Evolutionary conservation across 1,140 invertebrate genomes (phyloP).

Genomic region (Agrilus planipennis): DNA sequence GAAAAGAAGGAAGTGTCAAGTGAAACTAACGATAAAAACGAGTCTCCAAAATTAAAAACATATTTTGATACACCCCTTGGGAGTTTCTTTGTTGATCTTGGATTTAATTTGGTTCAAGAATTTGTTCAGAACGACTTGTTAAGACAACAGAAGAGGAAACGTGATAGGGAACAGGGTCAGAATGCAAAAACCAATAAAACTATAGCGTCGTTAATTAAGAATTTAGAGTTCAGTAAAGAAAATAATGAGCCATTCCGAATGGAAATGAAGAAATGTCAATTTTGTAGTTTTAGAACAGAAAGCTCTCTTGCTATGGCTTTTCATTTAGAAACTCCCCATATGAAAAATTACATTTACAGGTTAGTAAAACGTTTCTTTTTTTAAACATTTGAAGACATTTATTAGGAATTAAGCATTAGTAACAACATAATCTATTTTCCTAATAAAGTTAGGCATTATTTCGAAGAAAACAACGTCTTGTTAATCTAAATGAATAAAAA

Average conservation of each 20-base stretch:
- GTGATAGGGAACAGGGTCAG: constrained; percentile 48
- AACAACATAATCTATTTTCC: no score
- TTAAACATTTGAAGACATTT: no score
- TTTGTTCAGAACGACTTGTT: constrained; percentile 85
- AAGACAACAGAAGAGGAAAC: constrained; percentile 73
- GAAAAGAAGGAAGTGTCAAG: constrained; percentile 31
- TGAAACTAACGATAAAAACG: neutral
- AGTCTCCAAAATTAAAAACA: constrained; percentile 21
- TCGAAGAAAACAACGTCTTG: no score
- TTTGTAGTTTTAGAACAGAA: constrained; percentile 88
- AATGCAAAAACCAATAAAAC: constrained; percentile 61
- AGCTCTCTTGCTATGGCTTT: constrained; percentile 74
- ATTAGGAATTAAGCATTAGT: no score
- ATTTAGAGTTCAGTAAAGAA: constrained; percentile 76
- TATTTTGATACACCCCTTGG: constrained; percentile 81
- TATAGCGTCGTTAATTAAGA: constrained; percentile 67
- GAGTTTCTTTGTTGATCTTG: constrained; percentile 87
- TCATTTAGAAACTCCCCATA: constrained; percentile 86
- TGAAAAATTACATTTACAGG: constrained; percentile 74
- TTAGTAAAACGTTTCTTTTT: no score
- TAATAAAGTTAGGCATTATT: no score
- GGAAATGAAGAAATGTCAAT: constrained; percentile 71
- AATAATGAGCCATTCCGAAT: constrained; percentile 68
- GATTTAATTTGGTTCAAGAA: constrained; percentile 83
- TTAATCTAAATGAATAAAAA: no score